Base-by-base conservation (phyloP, 2,113 vertebrate species). In the Asarcornis scutulata region DNA sequence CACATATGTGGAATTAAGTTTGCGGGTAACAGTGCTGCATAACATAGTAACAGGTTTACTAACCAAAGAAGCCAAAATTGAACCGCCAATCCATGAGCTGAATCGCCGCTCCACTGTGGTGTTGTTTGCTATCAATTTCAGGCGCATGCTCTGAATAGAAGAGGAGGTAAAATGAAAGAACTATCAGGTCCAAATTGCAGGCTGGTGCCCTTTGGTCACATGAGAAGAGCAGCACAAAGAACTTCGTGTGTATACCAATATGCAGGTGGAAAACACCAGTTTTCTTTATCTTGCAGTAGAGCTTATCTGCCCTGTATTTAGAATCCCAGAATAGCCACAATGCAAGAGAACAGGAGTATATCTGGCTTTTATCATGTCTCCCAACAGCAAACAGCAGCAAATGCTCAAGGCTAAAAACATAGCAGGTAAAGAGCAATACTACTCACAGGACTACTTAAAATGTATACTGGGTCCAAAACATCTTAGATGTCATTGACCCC, bases 61-160 rank as follows among this genome's bases (percentile, higher is more conserved):
- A 93, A 99, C 99, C 96, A 99, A 95, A 86, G 99, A 99, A n/a
- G 99, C 99, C 93, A 99, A 97, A 97, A 99, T 99, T 5, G 99
- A 99, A 32, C 99, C 99, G 68, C 99, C 99, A 52, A 99, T 99
- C 99, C 99, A 99, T 0, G 99, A 99, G 87, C 99, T 99, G 97
- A 99, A 99, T 83, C 99, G 98, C 48, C 99, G 98, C 95, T 99
- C 99, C 95, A 99, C 99, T 1, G 99, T 99, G 3, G 99, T 99
- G 96, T 99, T 99, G 97, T 99, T 99, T 3, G 99, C 99, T 82
- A 99, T 99, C 97, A 99, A 88, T 96, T 99, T 99, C 97, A 99
- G 98, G 64, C 99, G 98, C 99, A 99, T 99, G 89, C 99, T 99
- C 99, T 99, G 97, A 32, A 97, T 75, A 63, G n/a, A 97, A 7